Evolutionary conservation across 2,888 invertebrate genomes (phyloP).

Genomic region (Geophilus truncorum): DNA sequence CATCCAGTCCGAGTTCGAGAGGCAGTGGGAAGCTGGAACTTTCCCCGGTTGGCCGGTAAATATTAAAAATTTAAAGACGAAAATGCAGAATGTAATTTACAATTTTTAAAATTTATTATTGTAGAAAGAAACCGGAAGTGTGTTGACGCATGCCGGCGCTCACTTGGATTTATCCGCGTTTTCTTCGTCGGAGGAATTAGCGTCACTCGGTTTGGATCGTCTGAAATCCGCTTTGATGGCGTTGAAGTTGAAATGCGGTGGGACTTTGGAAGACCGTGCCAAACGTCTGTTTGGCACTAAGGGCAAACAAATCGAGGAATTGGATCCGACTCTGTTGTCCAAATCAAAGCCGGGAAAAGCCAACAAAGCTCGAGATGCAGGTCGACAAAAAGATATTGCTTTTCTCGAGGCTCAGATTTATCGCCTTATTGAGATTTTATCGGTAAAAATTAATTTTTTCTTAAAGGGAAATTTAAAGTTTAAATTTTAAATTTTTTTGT

Average conservation of each 20-base stretch:
- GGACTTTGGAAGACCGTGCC: constrained; percentile 92
- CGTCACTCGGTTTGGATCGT: constrained; percentile 92
- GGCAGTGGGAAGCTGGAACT: constrained; percentile 79
- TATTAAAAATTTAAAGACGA: constrained; percentile 42
- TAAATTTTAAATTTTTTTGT: neutral
- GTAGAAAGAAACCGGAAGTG: constrained; percentile 78
- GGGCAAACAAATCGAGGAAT: constrained; percentile 72
- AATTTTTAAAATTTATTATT: constrained; percentile 30
- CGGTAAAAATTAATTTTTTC: constrained; percentile 46
- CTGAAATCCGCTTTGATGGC: constrained; percentile 96
- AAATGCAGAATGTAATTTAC: too few relatives aligned
- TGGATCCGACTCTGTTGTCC: constrained; percentile 86
- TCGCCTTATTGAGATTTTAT: constrained; percentile 75
- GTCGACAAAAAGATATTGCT: constrained; percentile 79
- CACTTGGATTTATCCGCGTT: constrained; percentile 98
- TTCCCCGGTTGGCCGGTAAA: constrained; percentile 91
- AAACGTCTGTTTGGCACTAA: constrained; percentile 94
- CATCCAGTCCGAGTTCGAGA: constrained; percentile 72
- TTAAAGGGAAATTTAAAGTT: neutral
- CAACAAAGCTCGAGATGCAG: constrained; percentile 51
- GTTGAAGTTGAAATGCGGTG: constrained; percentile 94
- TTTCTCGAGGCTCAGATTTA: constrained; percentile 85
- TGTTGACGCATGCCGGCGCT: constrained; percentile 88
- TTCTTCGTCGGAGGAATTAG: constrained; percentile 93
- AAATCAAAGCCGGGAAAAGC: constrained; percentile 74